Evolutionary conservation across 2,797 vertebrate species (phyloP), one percentile per base, ranked within the genome.

Genomic region (Karalla daura): DNA sequence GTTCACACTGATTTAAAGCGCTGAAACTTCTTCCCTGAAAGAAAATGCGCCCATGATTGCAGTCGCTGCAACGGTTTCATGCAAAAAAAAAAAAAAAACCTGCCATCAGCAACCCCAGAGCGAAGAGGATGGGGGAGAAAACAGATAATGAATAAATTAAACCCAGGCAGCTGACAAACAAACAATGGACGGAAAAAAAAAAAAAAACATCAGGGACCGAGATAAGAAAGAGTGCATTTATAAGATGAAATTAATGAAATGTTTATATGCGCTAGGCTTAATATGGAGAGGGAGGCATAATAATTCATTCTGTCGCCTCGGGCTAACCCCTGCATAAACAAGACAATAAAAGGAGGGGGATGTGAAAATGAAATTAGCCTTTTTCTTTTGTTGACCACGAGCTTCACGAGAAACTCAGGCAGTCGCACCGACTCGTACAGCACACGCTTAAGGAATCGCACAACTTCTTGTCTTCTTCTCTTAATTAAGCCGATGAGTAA

Each of bases 191-290:
- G 39, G 11, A 61, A 73, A 60, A 64, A 69, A 40, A 25, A 33
- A 35, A 13, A 61, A 73, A 60, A 64, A 69, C 60, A 69, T 63
- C 63, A 68, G 65, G 43, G 59, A 23, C 33, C 2, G 3, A 79
- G 83, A 88, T 88, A 86, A 86, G 62, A 74, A 70, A 70, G 40
- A 51, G 52, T 14, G 58, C 9, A 45, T 85, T 78, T 76, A 74
- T 80, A 45, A 71, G 41, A 81, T 23, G 32, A 74, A 86, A 86
- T 84, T 78, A 83, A 86, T 87, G 4, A 84, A 84, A 87, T 78
- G 82, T 85, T 85, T 80, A 80, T 82, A 67, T 78, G 50, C 40
- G 17, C 36, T 66, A 65, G 45, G 62, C 40, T 73, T 78, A 65
- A 69, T 73, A 41, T 45, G 63, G 64, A 70, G 21, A 17, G 55